Conservation (phyloP, 2,888 invertebrate genomes). For the Lasius platythorax region DNA sequence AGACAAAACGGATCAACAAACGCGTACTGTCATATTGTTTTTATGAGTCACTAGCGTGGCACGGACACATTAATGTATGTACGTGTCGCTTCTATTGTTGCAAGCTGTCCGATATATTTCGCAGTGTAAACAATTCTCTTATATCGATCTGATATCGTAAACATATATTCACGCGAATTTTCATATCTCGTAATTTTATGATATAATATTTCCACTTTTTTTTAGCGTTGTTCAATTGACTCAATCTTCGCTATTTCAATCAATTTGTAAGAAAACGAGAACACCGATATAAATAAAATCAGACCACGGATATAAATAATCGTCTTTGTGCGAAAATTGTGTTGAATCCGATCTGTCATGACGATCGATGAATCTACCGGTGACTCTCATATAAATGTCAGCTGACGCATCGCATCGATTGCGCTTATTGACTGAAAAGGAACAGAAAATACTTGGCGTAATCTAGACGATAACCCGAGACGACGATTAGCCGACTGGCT, state of each 20-base stretch:
- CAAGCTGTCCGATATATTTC: conserved; percentile 18
- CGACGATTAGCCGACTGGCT: conserved; percentile 23
- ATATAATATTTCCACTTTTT: not conserved
- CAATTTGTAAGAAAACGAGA: not conserved
- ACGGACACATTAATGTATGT: conserved; percentile 67
- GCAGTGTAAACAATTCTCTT: not conserved
- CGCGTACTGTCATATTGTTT: conserved; percentile 79
- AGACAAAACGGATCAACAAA: conserved; percentile 77
- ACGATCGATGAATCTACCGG: conserved; percentile 15
- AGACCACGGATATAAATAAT: not conserved
- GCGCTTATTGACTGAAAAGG: conserved; percentile 39
- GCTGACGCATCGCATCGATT: conserved; percentile 37
- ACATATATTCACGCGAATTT: not conserved
- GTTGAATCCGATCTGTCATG: not conserved
- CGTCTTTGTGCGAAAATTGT: conserved; percentile 2
- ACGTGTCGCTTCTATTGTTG: conserved; percentile 59
- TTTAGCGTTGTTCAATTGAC: not conserved
- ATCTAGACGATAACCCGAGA: conserved; percentile 50
- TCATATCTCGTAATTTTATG: not conserved
- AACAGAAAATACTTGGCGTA: conserved; percentile 50
- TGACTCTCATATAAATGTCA: not conserved
- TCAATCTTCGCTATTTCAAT: not conserved
- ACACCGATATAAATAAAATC: not conserved
- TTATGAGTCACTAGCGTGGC: conserved; percentile 77
- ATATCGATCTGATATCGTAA: not conserved